Evolutionary conservation across 1,140 invertebrate species (phyloP).

Genomic region (Drosophila guanche): DNA sequence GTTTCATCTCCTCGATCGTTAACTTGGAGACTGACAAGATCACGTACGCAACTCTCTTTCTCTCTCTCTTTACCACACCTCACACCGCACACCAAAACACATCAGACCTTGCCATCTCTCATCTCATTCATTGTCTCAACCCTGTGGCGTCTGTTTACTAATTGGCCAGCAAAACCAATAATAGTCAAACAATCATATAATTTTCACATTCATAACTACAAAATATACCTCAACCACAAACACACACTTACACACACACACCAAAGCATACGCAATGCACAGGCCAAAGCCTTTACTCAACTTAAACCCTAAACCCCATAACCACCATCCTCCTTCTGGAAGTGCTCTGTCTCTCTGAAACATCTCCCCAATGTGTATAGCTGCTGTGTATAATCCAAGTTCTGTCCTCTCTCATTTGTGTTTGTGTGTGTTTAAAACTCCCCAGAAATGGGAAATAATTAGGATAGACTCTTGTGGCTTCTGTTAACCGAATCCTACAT

Average conservation of each 20-base stretch:
- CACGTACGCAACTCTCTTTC: constrained; percentile 89
- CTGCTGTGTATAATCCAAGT: neutral
- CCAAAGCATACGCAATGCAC: constrained; percentile 73
- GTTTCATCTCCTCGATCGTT: constrained; percentile 99
- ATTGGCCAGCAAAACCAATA: no score
- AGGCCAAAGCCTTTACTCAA: constrained; percentile 57
- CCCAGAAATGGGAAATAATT: neutral
- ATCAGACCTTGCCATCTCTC: constrained; percentile 73
- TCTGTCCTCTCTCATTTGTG: constrained; percentile 14
- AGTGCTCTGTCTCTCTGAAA: neutral
- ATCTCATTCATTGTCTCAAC: constrained; percentile 7
- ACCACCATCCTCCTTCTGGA: constrained; percentile 19
- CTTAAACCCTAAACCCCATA: constrained; percentile 19
- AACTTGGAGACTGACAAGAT: constrained; percentile 98
- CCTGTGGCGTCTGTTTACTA: neutral
- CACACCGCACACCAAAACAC: constrained; percentile 57
- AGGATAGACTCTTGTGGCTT: constrained; percentile 2
- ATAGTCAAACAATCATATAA: constrained; percentile 27
- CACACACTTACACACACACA: constrained; percentile 49
- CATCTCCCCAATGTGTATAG: neutral
- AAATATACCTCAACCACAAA: constrained; percentile 26
- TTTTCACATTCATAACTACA: constrained; percentile 38
- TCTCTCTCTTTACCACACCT: constrained; percentile 47
- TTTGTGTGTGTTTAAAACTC: constrained; percentile 26
- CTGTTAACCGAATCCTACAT: constrained; percentile 19